Conservation (phyloP, 1,140 invertebrate species). For the Archivesica marissinica region DNA sequence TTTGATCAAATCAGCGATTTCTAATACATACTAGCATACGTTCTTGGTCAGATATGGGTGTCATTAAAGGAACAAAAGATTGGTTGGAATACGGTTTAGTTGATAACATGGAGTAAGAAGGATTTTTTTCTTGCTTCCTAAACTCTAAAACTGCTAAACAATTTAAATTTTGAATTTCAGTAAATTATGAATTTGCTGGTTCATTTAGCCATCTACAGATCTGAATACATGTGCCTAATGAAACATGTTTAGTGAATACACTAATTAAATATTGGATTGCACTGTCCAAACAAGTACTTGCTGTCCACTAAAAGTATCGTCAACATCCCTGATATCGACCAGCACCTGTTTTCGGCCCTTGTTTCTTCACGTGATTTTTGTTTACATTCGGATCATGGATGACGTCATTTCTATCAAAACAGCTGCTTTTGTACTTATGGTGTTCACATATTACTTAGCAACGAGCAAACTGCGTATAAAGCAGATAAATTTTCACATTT, state of each 20-base stretch:
- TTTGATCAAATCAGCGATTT: no score
- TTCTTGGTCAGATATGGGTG: constrained; percentile 11
- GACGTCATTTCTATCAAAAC: no score
- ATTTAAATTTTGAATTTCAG: background rate
- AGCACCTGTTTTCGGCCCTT: no score
- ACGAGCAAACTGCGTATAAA: no score
- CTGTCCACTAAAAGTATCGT: no score
- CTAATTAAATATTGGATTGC: background rate
- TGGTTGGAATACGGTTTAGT: constrained; percentile 21
- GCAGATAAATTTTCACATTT: no score
- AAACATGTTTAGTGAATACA: background rate
- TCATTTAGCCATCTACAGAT: background rate
- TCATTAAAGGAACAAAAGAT: constrained; percentile 44
- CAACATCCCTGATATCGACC: no score
- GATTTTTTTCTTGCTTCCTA: background rate
- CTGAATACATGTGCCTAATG: background rate
- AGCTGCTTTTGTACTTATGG: no score
- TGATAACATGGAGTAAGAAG: constrained; percentile 54
- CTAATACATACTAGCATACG: background rate
- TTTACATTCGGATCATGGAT: no score
- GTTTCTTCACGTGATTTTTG: no score
- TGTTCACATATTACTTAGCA: no score
- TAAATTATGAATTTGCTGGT: background rate
- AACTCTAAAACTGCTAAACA: background rate
- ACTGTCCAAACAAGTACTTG: no score